Evolutionary conservation across 2,113 vertebrate species (phyloP), one percentile per base, ranked within the genome.

Genomic region (Hippocampus zosterae): DNA sequence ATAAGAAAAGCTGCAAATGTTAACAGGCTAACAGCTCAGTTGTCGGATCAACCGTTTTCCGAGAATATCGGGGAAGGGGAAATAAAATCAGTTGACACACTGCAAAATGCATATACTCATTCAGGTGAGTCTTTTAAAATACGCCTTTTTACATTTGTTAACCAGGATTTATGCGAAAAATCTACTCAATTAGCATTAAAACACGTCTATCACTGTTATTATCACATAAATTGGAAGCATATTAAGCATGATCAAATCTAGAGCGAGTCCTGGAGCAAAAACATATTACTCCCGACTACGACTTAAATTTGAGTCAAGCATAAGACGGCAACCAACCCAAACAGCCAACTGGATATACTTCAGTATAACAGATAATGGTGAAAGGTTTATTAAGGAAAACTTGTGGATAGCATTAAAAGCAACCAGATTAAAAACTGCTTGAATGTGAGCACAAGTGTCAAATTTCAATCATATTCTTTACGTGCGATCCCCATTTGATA

Each of bases 361-460:
- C 19, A 67, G 69, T 18, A 56, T 64, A 79, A 46, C 71, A 50
- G 66, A 70, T 70, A 15, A 5, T 78, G 55, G 76, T 84, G 81
- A 78, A 59, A 40, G 74, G 65, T 70, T 82, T 78, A 76, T 70
- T 69, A 67, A 78, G 61, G 67, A 75, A 69, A 52, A 65, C 23
- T 65, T 61, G 23, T 42, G 60, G 29, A 68, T 65, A 59, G 62
- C 71, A 65, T 61, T 65, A 65, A 63, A 76, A 55, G 3, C 65
- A 65, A 65, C 0, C 8, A 82, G 59, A 71, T 63, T 68, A 60
- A 76, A 83, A 78, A 85, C 62, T 61, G 9, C 53, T 55, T 23
- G 66, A 72, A 85, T 84, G 84, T 77, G 81, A 53, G 33, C 55
- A n/a, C 65, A 67, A 78, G 76, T 66, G 53, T 84, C 66, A 74